phyloP scores from a whole-genome alignment of 2,113 vertebrate genomes.

The Pitta sordida region DNA sequence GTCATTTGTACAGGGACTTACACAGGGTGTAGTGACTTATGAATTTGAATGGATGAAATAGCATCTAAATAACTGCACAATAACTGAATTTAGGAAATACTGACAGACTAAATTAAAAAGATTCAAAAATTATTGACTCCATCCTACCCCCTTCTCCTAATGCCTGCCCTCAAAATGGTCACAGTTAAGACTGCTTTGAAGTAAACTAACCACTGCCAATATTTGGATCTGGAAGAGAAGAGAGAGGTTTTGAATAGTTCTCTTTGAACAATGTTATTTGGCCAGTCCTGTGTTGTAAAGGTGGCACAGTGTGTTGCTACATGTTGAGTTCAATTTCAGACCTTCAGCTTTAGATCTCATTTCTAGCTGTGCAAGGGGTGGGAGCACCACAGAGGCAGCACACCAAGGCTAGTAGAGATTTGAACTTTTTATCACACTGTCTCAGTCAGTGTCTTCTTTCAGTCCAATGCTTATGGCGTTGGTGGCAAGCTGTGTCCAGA shows the following conservation, averaged over 20 bases:
- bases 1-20: neutral
- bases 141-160: neutral
- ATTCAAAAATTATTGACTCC: neutral
- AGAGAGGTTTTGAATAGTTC: neutral
- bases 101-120: neutral
- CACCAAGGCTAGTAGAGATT: neutral
- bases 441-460: conserved; percentile 6
- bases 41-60: neutral
- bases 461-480: neutral
- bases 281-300: neutral
- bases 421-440: neutral
- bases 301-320: conserved; percentile 2
- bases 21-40: neutral
- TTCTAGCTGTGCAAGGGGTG: neutral
- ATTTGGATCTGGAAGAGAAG: neutral
- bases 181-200: conserved; percentile 40
- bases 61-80: neutral
- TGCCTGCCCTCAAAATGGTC: neutral
- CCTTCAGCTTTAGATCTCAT: conserved; percentile 23
- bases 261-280: conserved; percentile 18
- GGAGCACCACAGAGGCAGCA: neutral
- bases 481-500: neutral
- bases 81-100: conserved; percentile 13
- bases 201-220: neutral
- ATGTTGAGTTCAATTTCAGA: neutral